Evolutionary conservation across 2,113 vertebrate species (phyloP).

Genomic region (Montifringilla adamsi): DNA sequence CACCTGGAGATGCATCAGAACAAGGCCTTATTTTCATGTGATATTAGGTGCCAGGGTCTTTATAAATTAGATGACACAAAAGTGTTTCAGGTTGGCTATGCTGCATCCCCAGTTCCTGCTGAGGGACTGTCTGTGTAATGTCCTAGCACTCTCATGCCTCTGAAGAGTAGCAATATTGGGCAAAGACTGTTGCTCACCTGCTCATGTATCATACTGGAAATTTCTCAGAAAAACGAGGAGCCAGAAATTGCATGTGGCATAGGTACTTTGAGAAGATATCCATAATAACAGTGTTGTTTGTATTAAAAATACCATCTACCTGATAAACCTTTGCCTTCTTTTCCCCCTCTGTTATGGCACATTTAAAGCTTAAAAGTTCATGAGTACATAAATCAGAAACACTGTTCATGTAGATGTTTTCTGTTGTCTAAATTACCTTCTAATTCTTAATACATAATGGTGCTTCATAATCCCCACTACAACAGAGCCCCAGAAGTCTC

Average conservation of each 20-base stretch:
- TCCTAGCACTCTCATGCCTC: neutral
- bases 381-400: neutral
- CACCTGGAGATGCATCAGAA: neutral
- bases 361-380: neutral
- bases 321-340: neutral
- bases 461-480: neutral
- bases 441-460: neutral
- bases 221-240: neutral
- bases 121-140: neutral
- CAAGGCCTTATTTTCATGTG: neutral
- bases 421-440: neutral
- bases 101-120: neutral
- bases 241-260: neutral
- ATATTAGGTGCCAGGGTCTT: neutral
- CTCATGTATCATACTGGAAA: neutral
- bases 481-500: neutral
- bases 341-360: accelerated
- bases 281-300: neutral
- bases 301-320: neutral
- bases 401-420: neutral
- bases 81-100: neutral
- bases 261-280: neutral
- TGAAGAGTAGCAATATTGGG: neutral
- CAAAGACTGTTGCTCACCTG: neutral
- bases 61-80: neutral